These are phyloP conservation scores for Gracilinanus agilis DNA, from an alignment of 2,113 vertebrate species.

Conservation along the genomic window DNA sequence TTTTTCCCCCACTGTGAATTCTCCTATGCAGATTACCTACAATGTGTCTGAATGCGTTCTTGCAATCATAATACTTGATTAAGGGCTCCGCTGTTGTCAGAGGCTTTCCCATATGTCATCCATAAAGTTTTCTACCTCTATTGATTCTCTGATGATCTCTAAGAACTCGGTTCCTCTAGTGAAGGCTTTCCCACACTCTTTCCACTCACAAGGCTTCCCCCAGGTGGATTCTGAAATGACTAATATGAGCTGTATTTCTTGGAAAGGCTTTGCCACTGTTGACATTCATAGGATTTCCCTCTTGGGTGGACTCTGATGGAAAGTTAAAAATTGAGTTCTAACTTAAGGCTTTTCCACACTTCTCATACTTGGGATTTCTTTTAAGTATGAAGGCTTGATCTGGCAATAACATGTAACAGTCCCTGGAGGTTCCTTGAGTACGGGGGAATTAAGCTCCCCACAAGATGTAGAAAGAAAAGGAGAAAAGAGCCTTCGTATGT, in stretches of 20 bases:
- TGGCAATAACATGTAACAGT: background rate
- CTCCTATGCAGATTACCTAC: background rate
- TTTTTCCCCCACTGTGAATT: background rate
- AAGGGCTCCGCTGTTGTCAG: background rate
- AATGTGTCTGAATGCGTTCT: background rate
- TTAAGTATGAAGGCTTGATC: background rate
- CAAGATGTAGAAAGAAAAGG: background rate
- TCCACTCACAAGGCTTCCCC: background rate
- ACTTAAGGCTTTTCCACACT: constrained; percentile 35
- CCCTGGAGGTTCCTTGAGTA: background rate
- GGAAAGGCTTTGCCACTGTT: background rate
- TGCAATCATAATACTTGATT: background rate
- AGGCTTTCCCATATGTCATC: background rate
- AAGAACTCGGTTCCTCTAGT: background rate
- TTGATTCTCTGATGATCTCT: background rate
- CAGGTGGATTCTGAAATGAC: background rate
- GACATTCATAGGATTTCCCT: background rate
- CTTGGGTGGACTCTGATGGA: background rate
- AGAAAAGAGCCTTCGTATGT: background rate
- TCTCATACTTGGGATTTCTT: constrained; percentile 4
- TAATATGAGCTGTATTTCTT: background rate
- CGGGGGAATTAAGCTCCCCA: background rate
- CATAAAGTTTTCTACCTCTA: background rate
- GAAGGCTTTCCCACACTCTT: background rate
- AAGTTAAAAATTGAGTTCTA: constrained; percentile 1